Evolutionary conservation across 2,113 vertebrate genomes (phyloP).

Genomic region (Passer domesticus): DNA sequence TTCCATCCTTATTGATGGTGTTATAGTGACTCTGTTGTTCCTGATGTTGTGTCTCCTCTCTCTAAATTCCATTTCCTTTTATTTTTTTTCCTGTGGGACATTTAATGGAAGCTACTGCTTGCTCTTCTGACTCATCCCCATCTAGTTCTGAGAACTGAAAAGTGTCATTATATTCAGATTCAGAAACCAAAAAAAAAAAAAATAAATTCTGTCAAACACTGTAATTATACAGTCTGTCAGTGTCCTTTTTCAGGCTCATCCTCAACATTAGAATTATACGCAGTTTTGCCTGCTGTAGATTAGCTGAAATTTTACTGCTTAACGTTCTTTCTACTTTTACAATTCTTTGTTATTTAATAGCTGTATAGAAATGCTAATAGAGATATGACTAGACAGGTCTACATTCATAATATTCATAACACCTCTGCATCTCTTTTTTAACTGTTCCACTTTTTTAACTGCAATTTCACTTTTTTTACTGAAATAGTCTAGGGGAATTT

Average conservation of each 20-base stretch:
- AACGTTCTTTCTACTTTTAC: background rate
- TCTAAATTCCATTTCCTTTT: background rate
- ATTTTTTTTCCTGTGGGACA: background rate
- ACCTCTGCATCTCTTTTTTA: background rate
- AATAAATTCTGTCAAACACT: background rate
- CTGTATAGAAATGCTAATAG: background rate
- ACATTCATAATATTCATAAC: background rate
- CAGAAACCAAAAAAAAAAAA: slow-evolving; percentile 1
- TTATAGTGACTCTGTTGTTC: background rate
- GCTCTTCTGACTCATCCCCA: slow-evolving; percentile 29
- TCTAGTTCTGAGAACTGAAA: slow-evolving; percentile 19
- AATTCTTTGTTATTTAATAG: background rate
- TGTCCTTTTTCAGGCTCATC: background rate
- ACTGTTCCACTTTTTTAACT: background rate
- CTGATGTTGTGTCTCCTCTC: background rate
- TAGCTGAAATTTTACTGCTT: background rate
- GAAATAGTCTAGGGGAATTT: background rate
- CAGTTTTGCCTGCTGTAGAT: background rate
- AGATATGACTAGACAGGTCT: background rate
- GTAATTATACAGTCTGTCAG: background rate
- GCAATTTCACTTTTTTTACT: background rate
- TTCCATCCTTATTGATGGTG: background rate
- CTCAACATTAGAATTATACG: background rate
- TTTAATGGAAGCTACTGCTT: background rate
- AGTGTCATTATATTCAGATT: slow-evolving; percentile 29